Evolutionary conservation across 2,113 vertebrate species (phyloP).

Genomic region (Corythoichthys intestinalis): DNA sequence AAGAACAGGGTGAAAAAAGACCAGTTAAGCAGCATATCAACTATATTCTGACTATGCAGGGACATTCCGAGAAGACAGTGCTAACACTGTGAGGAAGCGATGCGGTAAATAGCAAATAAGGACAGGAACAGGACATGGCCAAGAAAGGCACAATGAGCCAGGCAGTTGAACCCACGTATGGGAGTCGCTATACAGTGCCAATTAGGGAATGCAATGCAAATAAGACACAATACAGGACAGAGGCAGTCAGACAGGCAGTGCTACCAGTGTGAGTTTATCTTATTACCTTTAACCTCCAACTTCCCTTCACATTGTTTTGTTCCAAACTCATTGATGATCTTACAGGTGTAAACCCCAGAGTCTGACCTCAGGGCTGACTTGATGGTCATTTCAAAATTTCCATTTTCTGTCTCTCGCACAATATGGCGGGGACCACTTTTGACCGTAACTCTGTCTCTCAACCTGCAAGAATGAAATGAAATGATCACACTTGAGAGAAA

Average conservation of each 20-base stretch:
- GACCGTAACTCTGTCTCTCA: conserved; percentile 90
- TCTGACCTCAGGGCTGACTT: conserved; percentile 79
- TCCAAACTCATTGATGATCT: conserved; percentile 95
- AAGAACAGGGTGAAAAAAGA: not conserved
- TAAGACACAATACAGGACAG: not conserved
- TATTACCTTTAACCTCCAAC: conserved; percentile 89
- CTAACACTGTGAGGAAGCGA: too few species aligned
- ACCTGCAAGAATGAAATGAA: conserved; percentile 67
- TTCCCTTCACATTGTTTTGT: conserved; percentile 90
- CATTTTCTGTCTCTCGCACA: conserved; percentile 75
- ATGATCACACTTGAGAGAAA: not conserved
- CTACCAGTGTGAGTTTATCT: not conserved
- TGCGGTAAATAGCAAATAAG: not conserved
- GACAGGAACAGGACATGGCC: too few species aligned
- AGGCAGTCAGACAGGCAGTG: not conserved
- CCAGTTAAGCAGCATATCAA: not conserved
- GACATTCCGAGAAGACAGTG: not conserved
- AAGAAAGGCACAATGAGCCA: too few species aligned
- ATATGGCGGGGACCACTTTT: conserved; percentile 80
- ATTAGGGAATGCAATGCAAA: not conserved
- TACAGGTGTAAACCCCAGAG: conserved; percentile 89
- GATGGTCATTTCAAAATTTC: conserved; percentile 82
- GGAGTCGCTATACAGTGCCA: not conserved
- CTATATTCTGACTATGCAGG: not conserved
- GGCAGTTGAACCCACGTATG: too few species aligned